Conservation (phyloP, 2,797 vertebrate genomes). For the Amphiprion clarkii region DNA sequence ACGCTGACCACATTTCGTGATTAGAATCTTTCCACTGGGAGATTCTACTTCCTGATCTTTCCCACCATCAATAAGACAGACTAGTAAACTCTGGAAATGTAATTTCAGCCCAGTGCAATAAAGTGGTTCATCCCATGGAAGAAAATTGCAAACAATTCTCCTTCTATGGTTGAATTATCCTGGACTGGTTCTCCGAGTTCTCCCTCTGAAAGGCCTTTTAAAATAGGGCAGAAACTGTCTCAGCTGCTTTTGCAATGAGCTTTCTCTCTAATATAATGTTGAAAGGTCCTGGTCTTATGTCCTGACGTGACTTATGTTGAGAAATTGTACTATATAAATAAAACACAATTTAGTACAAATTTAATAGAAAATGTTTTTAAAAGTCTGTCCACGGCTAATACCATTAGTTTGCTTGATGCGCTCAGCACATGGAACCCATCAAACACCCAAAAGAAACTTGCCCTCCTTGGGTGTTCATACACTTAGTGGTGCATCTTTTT, state of each 20-base stretch:
- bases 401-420: neutral
- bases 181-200: neutral
- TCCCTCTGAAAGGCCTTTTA: neutral
- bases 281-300: too few relatives aligned
- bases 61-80: slow-evolving; percentile 24
- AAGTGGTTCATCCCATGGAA: neutral
- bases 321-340: too few relatives aligned
- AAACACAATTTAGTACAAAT: too few relatives aligned
- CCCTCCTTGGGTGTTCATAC: neutral
- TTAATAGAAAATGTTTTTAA: neutral
- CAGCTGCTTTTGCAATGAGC: slow-evolving; percentile 37
- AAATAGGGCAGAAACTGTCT: neutral
- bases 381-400: neutral
- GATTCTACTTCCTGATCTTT: slow-evolving; percentile 22
- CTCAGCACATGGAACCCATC: neutral
- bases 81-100: slow-evolving; percentile 20
- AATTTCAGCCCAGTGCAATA: slow-evolving; percentile 16
- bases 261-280: too few relatives aligned
- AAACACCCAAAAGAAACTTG: neutral
- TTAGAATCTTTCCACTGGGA: slow-evolving; percentile 32
- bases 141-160: neutral
- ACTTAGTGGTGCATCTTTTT: neutral
- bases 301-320: too few relatives aligned
- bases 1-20: slow-evolving; percentile 15
- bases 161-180: neutral